These are phyloP conservation scores for Trigoniulus corallinus DNA, from an alignment of 1,140 invertebrate species.

Conservation along the genomic window DNA sequence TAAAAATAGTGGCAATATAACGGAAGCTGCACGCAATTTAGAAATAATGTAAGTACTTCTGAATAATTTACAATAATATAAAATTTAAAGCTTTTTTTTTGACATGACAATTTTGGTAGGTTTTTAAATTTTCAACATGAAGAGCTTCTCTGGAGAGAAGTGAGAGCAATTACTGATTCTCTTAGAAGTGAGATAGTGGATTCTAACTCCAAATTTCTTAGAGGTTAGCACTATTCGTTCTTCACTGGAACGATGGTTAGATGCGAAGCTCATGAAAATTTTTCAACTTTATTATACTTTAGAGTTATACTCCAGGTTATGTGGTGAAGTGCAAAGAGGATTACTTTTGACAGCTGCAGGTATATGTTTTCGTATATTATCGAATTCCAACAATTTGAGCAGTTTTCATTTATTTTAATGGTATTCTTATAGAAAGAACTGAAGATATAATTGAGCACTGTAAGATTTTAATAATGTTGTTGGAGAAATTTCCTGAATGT, in stretches of 20 bases:
- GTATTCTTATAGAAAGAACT: conserved; percentile 46
- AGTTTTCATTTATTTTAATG: too few species aligned
- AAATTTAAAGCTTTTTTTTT: neutral
- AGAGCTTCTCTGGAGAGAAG: conserved; percentile 53
- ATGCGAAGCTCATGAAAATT: too few species aligned
- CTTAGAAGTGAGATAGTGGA: conserved; percentile 41
- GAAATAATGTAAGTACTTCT: conserved; percentile 36
- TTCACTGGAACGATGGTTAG: too few species aligned
- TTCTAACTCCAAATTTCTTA: conserved; percentile 21
- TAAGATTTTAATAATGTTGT: conserved; percentile 51
- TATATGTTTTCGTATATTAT: too few species aligned
- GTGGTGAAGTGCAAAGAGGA: neutral
- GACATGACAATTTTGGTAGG: too few species aligned
- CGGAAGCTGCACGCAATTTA: conserved; percentile 67
- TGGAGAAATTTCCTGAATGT: conserved; percentile 65
- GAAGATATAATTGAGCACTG: conserved; percentile 77
- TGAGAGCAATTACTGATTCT: conserved; percentile 55
- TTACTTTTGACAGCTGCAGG: conserved; percentile 5
- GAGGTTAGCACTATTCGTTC: too few species aligned
- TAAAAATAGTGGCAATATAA: conserved; percentile 55
- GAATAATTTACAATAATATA: neutral
- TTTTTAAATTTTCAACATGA: conserved; percentile 42
- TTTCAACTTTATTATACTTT: too few species aligned
- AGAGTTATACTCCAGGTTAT: conserved; percentile 2
- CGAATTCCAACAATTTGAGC: too few species aligned